These are phyloP conservation scores for Colossoma macropomum DNA, from an alignment of 2,113 vertebrate genomes.

Conservation along the genomic window DNA sequence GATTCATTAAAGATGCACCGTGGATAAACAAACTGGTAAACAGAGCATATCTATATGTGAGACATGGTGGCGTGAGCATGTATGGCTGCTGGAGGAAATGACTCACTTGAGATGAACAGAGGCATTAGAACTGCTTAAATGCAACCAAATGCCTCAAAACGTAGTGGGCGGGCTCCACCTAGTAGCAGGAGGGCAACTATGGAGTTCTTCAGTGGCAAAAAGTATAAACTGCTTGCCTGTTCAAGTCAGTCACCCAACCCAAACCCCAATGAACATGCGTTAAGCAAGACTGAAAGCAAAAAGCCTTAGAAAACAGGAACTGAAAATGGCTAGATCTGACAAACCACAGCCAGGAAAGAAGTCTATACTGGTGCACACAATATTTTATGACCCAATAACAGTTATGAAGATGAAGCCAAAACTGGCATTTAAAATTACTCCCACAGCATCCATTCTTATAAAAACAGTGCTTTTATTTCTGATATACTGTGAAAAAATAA, in stretches of 20 bases:
- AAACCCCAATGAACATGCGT: background rate
- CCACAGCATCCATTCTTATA: conserved; percentile 63
- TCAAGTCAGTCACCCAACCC: background rate
- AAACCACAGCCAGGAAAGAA: background rate
- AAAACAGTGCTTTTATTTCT: conserved; percentile 87
- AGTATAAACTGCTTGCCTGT: too few species aligned
- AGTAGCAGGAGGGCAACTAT: too few species aligned
- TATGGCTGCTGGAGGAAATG: too few species aligned
- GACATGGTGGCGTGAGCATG: too few species aligned
- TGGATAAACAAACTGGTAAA: too few species aligned
- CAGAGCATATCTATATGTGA: too few species aligned
- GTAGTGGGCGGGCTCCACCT: background rate
- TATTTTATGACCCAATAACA: background rate
- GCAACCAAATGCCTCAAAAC: background rate
- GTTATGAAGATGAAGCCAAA: background rate
- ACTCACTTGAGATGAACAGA: background rate
- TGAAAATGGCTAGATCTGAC: background rate
- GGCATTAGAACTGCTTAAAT: background rate
- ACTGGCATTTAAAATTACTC: too few species aligned
- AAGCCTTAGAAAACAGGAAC: background rate
- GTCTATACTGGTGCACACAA: background rate
- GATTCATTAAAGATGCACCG: too few species aligned
- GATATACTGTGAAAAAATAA: conserved; percentile 88
- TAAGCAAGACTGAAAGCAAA: background rate
- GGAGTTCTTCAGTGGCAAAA: too few species aligned